These are phyloP conservation scores for Dromas ardeola DNA, from an alignment of 2,113 vertebrate genomes.

Conservation along the genomic window DNA sequence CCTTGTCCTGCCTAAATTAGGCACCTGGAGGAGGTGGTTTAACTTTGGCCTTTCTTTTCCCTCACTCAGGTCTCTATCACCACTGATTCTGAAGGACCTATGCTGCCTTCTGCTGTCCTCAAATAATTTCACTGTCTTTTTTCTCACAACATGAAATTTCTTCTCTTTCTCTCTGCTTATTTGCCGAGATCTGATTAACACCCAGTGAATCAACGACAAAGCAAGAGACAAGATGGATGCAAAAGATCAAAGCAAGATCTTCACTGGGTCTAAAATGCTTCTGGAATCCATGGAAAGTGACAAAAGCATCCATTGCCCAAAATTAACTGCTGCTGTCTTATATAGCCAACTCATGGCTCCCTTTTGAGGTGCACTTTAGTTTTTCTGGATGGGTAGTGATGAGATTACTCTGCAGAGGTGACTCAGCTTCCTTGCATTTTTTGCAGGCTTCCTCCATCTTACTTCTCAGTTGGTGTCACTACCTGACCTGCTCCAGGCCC, in stretches of 20 bases:
- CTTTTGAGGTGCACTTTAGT: neutral
- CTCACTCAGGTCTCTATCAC: neutral
- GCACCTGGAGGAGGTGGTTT: neutral
- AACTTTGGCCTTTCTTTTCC: neutral
- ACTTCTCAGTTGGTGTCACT: neutral
- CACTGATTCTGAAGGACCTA: neutral
- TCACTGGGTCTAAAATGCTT: neutral
- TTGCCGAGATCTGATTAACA: neutral
- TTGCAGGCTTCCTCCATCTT: neutral
- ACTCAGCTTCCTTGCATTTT: neutral
- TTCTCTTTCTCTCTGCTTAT: neutral
- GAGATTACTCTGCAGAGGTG: neutral
- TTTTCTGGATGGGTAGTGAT: neutral
- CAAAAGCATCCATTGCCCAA: neutral
- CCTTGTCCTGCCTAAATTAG: neutral
- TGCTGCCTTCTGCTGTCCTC: neutral
- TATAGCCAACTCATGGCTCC: neutral
- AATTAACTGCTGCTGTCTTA: neutral
- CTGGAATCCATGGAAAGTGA: neutral
- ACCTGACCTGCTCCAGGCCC: neutral
- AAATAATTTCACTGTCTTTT: neutral
- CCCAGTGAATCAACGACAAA: neutral
- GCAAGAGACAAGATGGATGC: neutral
- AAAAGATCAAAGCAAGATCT: neutral
- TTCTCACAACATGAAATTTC: neutral